Evolutionary conservation across 2,113 vertebrate genomes (phyloP), one percentile per base, ranked within the genome.

Genomic region (Siniperca chuatsi): DNA sequence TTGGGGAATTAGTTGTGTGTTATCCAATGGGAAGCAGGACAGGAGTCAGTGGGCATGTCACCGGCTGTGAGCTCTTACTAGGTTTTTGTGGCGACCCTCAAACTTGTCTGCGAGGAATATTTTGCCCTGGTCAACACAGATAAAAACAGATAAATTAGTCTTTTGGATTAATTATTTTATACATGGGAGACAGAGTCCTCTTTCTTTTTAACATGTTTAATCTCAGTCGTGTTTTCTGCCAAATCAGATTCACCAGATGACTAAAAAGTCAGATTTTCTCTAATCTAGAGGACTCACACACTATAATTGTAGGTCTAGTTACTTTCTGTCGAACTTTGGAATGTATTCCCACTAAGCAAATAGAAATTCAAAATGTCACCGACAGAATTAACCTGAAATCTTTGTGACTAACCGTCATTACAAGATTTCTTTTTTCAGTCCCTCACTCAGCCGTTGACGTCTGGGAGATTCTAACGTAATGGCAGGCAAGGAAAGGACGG

Each of bases 11-110:
- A 52, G 12, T 46, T 16, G 25, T 35, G 46, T 58, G 15, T 74
- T 48, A 25, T 68, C 87, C 89, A 87, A 91, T 89, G 1, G 62
- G 62, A 83, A 57, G 33, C 42, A 5, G 5, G 15, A 10, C 11
- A 35, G 13, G 2, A 40, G 46, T 79, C 40, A 52, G 73, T 46
- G 52, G 55, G 70, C 44, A 1, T 15, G 66, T 69, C 88, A 64
- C 46, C 35, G 61, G 76, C 35, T n/a, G 23, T 0, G 35, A 77
- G 75, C 58, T 52, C 20, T 54, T 33, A 23, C 48, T 13, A 13
- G 0, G 0, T 7, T 0, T 2, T 1, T 0, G 0, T 0, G 0
- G 0, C 0, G 0, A 25, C 89, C 90, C 91, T 81, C 44, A 48
- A 3, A 13, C 0, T 48, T 69, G 54, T 80, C 89, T 90, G 65